These are phyloP conservation scores for Entomyzon cyanotis DNA, from an alignment of 2,113 vertebrate genomes.

Conservation along the genomic window DNA sequence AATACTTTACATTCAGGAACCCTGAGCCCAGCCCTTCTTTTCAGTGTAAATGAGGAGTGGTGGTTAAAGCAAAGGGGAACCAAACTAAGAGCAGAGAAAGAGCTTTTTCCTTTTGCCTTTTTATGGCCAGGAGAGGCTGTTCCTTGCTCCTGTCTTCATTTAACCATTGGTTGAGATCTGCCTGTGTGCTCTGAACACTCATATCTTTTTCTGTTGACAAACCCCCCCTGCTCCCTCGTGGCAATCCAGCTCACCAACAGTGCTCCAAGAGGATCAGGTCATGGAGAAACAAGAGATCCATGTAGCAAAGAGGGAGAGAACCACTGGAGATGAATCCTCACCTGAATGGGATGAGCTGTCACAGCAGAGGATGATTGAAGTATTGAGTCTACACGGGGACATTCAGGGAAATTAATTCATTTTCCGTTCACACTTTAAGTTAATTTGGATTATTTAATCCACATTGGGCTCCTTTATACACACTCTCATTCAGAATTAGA, in stretches of 20 bases:
- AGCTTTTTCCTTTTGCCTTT: neutral
- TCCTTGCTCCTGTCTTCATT: neutral
- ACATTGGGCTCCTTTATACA: conserved; percentile 26
- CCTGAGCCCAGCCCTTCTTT: neutral
- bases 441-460: conserved; percentile 68
- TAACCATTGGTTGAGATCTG: neutral
- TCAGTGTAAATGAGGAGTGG: neutral
- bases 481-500: conserved; percentile 25
- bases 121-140: neutral
- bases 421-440: neutral
- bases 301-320: neutral
- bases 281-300: neutral
- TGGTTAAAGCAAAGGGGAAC: neutral
- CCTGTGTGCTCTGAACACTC: neutral
- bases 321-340: neutral
- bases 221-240: rapidly evolving
- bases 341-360: neutral
- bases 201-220: neutral
- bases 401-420: neutral
- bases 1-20: neutral
- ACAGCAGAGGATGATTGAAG: neutral
- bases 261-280: neutral
- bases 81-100: neutral
- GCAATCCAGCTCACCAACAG: neutral
- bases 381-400: neutral